Evolutionary conservation across 1,140 invertebrate genomes (phyloP).

Genomic region (Achatina immaculata): DNA sequence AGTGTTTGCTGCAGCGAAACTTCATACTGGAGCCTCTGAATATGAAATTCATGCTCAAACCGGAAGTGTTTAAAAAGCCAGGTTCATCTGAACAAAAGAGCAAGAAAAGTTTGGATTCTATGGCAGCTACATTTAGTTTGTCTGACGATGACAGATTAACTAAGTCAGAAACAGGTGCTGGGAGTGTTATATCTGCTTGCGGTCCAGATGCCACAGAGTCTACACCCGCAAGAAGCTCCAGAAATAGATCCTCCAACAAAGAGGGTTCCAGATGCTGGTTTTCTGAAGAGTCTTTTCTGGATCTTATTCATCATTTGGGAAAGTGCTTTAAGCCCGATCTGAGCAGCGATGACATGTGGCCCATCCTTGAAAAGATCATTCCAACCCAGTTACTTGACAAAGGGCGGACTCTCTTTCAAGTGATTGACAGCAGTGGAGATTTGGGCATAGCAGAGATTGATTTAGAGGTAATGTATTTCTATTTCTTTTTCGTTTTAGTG

Average conservation of each 20-base stretch:
- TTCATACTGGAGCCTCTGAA: constrained; percentile 13
- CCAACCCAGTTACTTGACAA: background rate
- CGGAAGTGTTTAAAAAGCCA: background rate
- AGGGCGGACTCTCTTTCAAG: background rate
- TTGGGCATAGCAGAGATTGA: background rate
- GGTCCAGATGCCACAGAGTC: background rate
- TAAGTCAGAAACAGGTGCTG: background rate
- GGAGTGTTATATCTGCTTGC: no score
- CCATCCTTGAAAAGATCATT: background rate
- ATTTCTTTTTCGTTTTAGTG: no score
- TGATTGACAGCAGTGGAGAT: constrained; percentile 3
- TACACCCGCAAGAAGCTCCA: background rate
- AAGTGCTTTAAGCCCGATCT: constrained; percentile 8
- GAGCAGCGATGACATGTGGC: background rate
- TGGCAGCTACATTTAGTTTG: background rate
- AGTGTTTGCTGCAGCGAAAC: constrained; percentile 19
- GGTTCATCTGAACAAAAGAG: background rate
- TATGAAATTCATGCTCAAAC: background rate
- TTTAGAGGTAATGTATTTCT: constrained; percentile 14
- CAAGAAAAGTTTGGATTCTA: background rate
- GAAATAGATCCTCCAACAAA: background rate
- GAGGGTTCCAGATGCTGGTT: background rate
- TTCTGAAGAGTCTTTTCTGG: background rate
- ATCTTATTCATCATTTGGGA: constrained; percentile 15
- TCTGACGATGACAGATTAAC: background rate